Conservation (phyloP, 2,113 vertebrate genomes). For the Dascyllus trimaculatus region DNA sequence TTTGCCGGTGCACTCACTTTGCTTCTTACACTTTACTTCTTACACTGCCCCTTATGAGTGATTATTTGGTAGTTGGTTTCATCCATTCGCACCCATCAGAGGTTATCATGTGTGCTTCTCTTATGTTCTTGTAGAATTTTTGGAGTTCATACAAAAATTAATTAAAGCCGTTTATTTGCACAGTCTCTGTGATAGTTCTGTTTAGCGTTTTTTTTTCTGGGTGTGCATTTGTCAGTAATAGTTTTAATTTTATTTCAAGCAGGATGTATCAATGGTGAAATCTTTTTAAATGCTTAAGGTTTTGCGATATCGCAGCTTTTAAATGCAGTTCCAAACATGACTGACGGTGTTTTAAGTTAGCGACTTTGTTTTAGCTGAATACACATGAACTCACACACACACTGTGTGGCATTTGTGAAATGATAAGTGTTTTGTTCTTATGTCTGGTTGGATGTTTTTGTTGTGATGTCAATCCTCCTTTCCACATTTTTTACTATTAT, state of each 20-base stretch:
- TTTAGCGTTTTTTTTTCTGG: no score
- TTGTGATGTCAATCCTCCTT: conserved; percentile 37
- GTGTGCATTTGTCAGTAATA: conserved; percentile 27
- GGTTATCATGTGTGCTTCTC: no score
- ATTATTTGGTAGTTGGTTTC: no score
- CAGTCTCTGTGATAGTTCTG: no score
- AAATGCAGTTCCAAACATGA: conserved; percentile 9
- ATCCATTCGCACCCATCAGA: no score
- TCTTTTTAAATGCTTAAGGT: conserved; percentile 21
- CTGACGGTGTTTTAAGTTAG: conserved; percentile 4
- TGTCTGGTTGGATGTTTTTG: conserved; percentile 23
- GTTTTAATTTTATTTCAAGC: conserved; percentile 7
- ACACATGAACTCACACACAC: background rate
- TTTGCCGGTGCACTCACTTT: no score
- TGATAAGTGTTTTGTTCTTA: conserved; percentile 22
- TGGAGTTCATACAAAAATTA: no score
- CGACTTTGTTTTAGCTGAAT: background rate
- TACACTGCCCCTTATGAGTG: no score
- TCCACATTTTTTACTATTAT: no score
- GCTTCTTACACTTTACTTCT: no score
- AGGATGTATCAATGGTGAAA: background rate
- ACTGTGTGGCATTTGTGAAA: conserved; percentile 34
- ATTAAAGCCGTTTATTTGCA: no score
- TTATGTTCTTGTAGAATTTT: no score
- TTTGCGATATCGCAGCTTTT: background rate